A percentile compares a stretch with the other conserved stretches of the same genome.
Evolutionary conservation across 2,797 vertebrate genomes (phyloP).

Genomic region (Erpetoichthys calabaricus): DNA sequence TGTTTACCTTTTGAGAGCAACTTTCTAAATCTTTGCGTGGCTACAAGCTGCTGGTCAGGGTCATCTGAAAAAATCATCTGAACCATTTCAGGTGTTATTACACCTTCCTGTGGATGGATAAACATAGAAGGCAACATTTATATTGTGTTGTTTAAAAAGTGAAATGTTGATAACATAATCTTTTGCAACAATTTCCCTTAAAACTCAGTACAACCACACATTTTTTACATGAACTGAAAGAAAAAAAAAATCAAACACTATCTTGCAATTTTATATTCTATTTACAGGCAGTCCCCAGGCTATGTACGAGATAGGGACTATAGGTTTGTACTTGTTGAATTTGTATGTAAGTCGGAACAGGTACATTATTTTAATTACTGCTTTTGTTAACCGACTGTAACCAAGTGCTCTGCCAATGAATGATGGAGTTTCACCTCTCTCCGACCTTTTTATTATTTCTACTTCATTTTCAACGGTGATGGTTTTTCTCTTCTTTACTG

Average conservation of each 20-base stretch:
- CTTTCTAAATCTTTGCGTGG: constrained; percentile 83
- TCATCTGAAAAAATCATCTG: constrained; percentile 86
- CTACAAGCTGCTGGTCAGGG: constrained; percentile 70
- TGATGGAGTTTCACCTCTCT: too few relatives aligned
- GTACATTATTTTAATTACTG: too few relatives aligned
- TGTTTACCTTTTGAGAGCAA: constrained; percentile 73
- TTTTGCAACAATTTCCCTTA: neutral
- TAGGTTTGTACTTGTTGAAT: too few relatives aligned
- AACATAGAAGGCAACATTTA: constrained; percentile 12
- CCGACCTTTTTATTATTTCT: too few relatives aligned
- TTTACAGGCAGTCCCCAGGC: too few relatives aligned
- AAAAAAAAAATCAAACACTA: neutral
- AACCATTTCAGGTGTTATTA: constrained; percentile 78
- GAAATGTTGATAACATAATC: neutral
- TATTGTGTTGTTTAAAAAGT: neutral
- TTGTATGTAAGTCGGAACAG: too few relatives aligned
- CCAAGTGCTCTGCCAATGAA: too few relatives aligned
- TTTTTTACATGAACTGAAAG: neutral
- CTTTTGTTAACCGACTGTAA: too few relatives aligned
- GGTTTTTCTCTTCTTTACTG: too few relatives aligned
- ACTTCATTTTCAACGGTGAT: too few relatives aligned
- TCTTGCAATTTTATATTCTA: too few relatives aligned
- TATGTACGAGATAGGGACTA: too few relatives aligned
- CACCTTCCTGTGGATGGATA: constrained; percentile 55
- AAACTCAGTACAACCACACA: neutral